Base-by-base conservation (phyloP, 2,113 vertebrate genomes). In the Zosterops borbonicus region DNA sequence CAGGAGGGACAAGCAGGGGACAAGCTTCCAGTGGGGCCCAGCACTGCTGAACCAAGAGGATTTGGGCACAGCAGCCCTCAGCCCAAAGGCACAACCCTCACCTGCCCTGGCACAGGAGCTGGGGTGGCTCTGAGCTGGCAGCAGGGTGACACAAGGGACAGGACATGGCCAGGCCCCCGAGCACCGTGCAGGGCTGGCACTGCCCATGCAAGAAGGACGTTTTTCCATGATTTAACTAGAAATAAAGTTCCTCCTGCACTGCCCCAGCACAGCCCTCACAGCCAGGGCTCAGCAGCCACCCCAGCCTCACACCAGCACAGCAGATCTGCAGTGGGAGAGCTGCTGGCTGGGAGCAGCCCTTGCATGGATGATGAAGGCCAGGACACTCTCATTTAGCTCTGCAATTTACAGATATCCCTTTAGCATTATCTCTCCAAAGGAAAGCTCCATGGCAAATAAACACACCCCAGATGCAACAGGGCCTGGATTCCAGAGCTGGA, bases 371-470 rank as follows among this genome's bases (percentile, higher is more conserved):
- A 95, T 21, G 55, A 94, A 95, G 89, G 59, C 76, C 94, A 95
- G 91, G 80, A 83, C 89, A 69, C 71, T n/a, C 7, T 1, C 1
- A 7, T 86, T 76, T 17, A 79, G 58, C 71, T 85, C 75, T 64
- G 71, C 53, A 64, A 19, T 93, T 88, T 68, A 79, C 5, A 86
- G 67, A 60, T 19, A 37, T 65, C 83, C 91, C 90, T 59, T 53
- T 3, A 70, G 76, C 42, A 62, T 87, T 77, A 74, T 67, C 73
- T 81, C 50, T 73, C 77, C 83, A 53, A 87, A 90, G 80, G 46
- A 92, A 95, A 86, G 71, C 64, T 86, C 39, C 87, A 28, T 11
- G 55, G 76, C 31, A 80, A 94, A 94, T 35, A 83, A 94, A 92
- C 21, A 92, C 76, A 83, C 42, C 73, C 87, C 87, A 87, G 76